Evolutionary conservation across 64 coral and sea anemone species (phyloP).

Genomic region (Stylophora pistillata): DNA sequence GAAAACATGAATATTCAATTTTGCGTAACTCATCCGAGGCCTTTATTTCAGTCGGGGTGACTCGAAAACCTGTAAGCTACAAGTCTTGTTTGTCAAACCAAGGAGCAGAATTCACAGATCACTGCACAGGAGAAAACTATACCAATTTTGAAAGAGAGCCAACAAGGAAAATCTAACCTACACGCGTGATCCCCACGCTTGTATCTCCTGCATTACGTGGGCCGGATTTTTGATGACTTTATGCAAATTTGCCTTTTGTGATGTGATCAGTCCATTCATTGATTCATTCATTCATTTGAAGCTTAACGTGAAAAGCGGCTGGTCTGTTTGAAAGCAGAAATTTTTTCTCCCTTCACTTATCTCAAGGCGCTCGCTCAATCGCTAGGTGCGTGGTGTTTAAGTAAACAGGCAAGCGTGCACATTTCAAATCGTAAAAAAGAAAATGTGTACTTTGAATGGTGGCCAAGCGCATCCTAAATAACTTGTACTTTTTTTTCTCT

Average conservation of each 20-base stretch:
- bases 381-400: constrained; percentile 28
- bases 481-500: constrained; percentile 29
- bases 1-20: constrained; percentile 84
- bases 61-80: constrained; percentile 57
- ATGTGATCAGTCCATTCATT: constrained; percentile 53
- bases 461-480: constrained; percentile 29
- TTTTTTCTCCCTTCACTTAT: constrained; percentile 28
- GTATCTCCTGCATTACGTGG: not conserved
- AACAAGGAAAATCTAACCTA: constrained; percentile 6
- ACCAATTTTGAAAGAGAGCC: not conserved
- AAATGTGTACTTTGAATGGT: constrained; percentile 47
- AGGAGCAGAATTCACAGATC: constrained; percentile 35
- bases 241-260: constrained; percentile 57
- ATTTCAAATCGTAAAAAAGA: constrained; percentile 14
- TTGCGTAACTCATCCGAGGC: constrained; percentile 31
- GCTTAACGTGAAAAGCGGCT: constrained; percentile 50
- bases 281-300: constrained; percentile 36
- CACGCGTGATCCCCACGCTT: constrained; percentile 16
- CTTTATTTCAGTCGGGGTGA: constrained; percentile 62
- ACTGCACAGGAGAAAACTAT: constrained; percentile 24
- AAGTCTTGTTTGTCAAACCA: constrained; percentile 56
- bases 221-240: constrained; percentile 22
- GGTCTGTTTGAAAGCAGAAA: constrained; percentile 29
- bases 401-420: constrained; percentile 47
- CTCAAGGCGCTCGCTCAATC: constrained; percentile 15